Percentiles rank a stretch among this genome's conserved stretches.
These are phyloP conservation scores for Chesias legatella DNA, from an alignment of 2,888 invertebrate species.

Conservation along the genomic window DNA sequence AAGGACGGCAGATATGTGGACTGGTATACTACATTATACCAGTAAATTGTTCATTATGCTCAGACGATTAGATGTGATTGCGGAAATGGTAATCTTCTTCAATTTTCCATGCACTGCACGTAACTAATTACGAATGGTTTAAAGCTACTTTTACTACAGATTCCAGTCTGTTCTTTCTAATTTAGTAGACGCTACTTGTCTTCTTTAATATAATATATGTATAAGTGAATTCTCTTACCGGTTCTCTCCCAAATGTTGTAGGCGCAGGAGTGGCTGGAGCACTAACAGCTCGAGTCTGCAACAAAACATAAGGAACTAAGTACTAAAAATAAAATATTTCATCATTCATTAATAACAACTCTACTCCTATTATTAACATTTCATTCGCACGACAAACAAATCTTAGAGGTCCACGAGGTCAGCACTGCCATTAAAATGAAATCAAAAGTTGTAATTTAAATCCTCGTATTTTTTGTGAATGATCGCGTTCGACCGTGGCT, in stretches of 20 bases:
- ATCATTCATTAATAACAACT: conserved; percentile 17
- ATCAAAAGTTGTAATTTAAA: conserved; percentile 61
- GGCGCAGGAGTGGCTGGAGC: conserved; percentile 71
- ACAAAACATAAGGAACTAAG: conserved; percentile 41
- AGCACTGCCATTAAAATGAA: conserved; percentile 53
- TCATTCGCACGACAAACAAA: conserved; percentile 36
- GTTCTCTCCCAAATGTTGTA: conserved; percentile 55
- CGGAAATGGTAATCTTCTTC: conserved; percentile 20
- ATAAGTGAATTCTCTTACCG: conserved; percentile 43
- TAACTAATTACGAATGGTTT: conserved; percentile 18
- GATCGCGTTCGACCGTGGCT: conserved; percentile 28
- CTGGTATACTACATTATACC: too few relatives aligned
- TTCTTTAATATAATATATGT: conserved; percentile 14
- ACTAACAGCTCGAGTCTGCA: conserved; percentile 74
- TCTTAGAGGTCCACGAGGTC: conserved; percentile 41
- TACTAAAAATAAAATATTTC: conserved; percentile 19
- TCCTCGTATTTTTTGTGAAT: conserved; percentile 45
- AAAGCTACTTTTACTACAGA: conserved; percentile 2
- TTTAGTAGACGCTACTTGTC: conserved; percentile 2
- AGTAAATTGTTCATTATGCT: conserved; percentile 28
- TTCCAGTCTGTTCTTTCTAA: conserved; percentile 6
- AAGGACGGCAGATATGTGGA: too few relatives aligned
- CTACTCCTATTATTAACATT: conserved; percentile 25
- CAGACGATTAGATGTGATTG: conserved; percentile 30
- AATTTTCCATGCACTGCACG: conserved; percentile 13